phyloP scores from a whole-genome alignment of 37 sponge, comb jelly and placozoan species.

The Dysidea cf. avara region DNA sequence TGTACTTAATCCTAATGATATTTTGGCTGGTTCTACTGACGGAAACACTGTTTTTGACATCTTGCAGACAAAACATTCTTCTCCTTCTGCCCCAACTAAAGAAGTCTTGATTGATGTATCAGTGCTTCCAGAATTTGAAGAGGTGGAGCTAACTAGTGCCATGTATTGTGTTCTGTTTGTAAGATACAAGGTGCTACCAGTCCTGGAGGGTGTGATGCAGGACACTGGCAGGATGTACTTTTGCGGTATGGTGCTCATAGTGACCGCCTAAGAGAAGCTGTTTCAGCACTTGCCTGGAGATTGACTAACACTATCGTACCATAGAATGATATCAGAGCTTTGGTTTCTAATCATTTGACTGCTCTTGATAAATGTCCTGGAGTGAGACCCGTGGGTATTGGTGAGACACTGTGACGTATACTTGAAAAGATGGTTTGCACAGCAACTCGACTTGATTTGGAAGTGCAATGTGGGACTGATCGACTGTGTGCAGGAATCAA shows the following conservation, averaged over 20 bases:
- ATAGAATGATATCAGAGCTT: conserved; percentile 14
- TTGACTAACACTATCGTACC: conserved; percentile 25
- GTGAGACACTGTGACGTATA: conserved; percentile 4
- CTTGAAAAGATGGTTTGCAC: not conserved
- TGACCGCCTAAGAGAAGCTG: conserved; percentile 24
- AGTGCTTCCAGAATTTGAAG: conserved; percentile 1
- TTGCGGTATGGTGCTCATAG: conserved; percentile 19
- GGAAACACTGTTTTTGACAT: conserved; percentile 14
- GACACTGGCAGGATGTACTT: conserved; percentile 15
- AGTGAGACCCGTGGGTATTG: too few relatives aligned
- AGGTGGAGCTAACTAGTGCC: conserved; percentile 18
- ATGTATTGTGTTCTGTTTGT: conserved; percentile 3
- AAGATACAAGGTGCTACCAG: conserved; percentile 20
- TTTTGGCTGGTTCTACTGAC: not conserved
- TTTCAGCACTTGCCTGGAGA: conserved; percentile 15
- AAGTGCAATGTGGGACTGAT: too few relatives aligned
- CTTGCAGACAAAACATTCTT: conserved; percentile 19
- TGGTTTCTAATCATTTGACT: conserved; percentile 2
- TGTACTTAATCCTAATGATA: not conserved
- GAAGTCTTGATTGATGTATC: not conserved
- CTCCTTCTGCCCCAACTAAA: not conserved
- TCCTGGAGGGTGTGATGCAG: conserved; percentile 17
- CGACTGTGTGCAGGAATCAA: conserved; percentile 16
- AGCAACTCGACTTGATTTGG: conserved; percentile 4
- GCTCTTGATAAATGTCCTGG: too few relatives aligned